Percentiles rank a stretch among this genome's conserved stretches.
Evolutionary conservation across 2,797 vertebrate species (phyloP).

Genomic region (Petrocephalus sullivani): DNA sequence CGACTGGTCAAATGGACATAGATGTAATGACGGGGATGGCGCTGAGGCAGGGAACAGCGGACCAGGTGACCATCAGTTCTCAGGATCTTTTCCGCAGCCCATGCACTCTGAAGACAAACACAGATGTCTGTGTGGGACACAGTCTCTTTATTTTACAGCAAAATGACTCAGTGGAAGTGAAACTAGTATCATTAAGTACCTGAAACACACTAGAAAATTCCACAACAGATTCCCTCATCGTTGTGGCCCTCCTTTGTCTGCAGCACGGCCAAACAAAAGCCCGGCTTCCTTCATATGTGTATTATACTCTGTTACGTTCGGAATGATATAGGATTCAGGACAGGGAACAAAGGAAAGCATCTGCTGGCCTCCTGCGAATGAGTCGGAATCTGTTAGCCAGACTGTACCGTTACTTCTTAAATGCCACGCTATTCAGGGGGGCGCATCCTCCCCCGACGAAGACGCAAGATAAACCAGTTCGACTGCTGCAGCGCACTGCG

Average conservation of each 20-base stretch:
- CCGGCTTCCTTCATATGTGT: not conserved
- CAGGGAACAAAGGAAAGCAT: not conserved
- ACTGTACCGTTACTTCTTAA: slow-evolving; percentile 19
- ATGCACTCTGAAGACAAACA: not conserved
- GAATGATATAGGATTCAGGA: not conserved
- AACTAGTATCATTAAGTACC: slow-evolving; percentile 40
- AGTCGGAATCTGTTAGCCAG: slow-evolving; percentile 1
- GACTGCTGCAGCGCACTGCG: not conserved
- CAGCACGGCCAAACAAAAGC: not conserved
- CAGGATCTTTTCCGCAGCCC: not conserved
- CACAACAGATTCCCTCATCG: slow-evolving; percentile 14
- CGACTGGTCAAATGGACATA: not conserved
- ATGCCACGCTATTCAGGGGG: not conserved
- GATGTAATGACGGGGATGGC: not conserved
- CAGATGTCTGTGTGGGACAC: not conserved
- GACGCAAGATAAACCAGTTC: not conserved
- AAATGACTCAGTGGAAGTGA: slow-evolving; percentile 46
- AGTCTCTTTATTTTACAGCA: slow-evolving; percentile 34
- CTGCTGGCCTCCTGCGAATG: not conserved
- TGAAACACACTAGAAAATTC: slow-evolving; percentile 11
- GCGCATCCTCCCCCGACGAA: not conserved
- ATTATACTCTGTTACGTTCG: slow-evolving; percentile 1
- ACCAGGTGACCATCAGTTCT: not conserved
- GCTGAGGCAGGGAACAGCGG: not conserved
- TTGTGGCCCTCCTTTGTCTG: slow-evolving; percentile 28